Base-by-base conservation (phyloP, 1,140 invertebrate species). In the Acromyrmex heyeri region DNA sequence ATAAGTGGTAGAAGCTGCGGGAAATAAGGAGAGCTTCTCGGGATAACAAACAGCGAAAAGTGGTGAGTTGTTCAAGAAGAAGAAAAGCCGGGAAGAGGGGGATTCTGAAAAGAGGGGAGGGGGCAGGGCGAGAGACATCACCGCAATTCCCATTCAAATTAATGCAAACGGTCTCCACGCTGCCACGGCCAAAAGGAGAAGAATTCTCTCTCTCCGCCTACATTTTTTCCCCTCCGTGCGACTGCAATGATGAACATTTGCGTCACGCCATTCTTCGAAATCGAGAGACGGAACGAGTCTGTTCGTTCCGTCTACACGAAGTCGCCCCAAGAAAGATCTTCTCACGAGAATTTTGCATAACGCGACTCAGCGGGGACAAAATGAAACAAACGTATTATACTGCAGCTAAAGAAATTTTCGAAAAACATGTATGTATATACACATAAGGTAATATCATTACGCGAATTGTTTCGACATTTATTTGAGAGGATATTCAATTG, bases 121-220 rank as follows among this genome's bases (percentile, higher is more conserved):
- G 27, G 24, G 55, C 44, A 85, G 64, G 72, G 53, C 70, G 77
- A 75, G 73, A 87, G 79, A 73, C 70, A 82, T 83, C 79, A 78
- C 44, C 73, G 90, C 92, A 90, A 92, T 92, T 92, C 91, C 88
- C 89, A 92, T 92, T 92, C 92, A 93, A 93, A 93, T 92, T 91
- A 93, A 93, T 92, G 92, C 92, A 93, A 93, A 92, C 91, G 87
- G 85, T 86, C 86, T 73, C 79, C 65, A 24, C 24, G 79, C 82
- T 85, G 62, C 75, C 81, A 87, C 27, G 65, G 38, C 67, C 89
- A 91, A 87, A 87, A 91, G 83, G 72, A 91, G 86, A 70, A 87
- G 83, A 83, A 90, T 87, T 88, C 30, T 34, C 30, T 34, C 30
- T 34, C 30, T 7, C 85, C 89, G 88, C 89, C 88, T 87, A 89